Evolutionary conservation across 1,140 invertebrate genomes (phyloP), one percentile per base, ranked within the genome.

Genomic region (Steinernema feltiae): DNA sequence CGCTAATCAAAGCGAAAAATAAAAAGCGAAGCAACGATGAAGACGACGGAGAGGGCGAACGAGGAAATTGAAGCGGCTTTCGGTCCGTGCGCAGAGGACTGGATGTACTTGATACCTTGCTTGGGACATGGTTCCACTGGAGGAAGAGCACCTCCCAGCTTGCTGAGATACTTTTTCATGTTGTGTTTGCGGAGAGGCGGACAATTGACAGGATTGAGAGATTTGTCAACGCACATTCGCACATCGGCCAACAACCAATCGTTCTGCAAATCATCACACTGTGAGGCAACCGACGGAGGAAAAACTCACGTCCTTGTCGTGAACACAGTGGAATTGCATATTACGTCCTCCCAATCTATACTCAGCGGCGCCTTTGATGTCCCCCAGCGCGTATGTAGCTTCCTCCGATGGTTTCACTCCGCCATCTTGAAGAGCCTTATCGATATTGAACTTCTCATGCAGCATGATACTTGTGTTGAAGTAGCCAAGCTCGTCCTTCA

Each of bases 401-500:
- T 63, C 53, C 24, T 63, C 53, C 24, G 24, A 63, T 21, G 53
- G 53, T 21, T 63, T 63, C 24, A 63, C 24, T 7, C 53, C 53
- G 12, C 53, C 53, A 21, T 27, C 24, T 63, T 63, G 15, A 21
- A 63, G 53, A 3, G 53, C 53, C 24, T 63, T 63, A 3, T 15
- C 53, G 53, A 63, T 63, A 21, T 63, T 63, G 53, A 17, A 63
- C 15, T 27, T 15, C 12, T 63, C 53, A 27, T 63, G 53, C 7
- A 63, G 12, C 12, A 7, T 3, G 24, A 63, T 63, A 3, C 12
- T 17, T 3, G 53, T 63, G 53, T 63, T 63, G 53, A 63, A 63
- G 53, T 63, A 63, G 12, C 53, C 53, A 27, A 63, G 53, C 24
- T 63, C 53, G 53, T 63, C 24, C 24, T 63, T 63, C 53, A 63